These are phyloP conservation scores for Ibidorhyncha struthersii DNA, from an alignment of 2,113 vertebrate genomes.

Conservation along the genomic window DNA sequence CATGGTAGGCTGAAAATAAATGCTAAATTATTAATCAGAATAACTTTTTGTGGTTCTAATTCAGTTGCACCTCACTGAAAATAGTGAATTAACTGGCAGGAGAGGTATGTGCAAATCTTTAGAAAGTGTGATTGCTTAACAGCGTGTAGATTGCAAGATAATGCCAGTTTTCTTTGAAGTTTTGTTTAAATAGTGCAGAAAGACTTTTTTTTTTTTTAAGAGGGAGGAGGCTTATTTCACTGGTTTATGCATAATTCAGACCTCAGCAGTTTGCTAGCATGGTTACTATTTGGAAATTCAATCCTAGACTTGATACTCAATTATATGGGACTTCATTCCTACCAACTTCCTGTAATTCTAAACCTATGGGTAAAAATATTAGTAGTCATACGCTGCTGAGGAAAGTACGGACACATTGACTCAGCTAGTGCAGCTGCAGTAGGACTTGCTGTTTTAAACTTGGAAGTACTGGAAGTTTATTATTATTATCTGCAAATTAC, in stretches of 20 bases:
- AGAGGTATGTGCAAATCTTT: neutral
- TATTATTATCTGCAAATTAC: constrained; percentile 74
- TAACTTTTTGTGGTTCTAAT: neutral
- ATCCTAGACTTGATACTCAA: constrained; percentile 80
- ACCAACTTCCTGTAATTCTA: constrained; percentile 97
- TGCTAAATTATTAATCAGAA: neutral
- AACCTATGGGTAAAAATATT: constrained; percentile 94
- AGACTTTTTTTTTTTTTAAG: neutral
- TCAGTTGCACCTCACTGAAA: neutral
- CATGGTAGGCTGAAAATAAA: neutral
- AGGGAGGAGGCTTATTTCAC: neutral
- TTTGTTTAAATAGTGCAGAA: constrained; percentile 9
- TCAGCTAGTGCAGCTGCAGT: constrained; percentile 73
- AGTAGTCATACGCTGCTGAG: constrained; percentile 80
- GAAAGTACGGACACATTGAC: constrained; percentile 82
- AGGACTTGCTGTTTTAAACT: constrained; percentile 70
- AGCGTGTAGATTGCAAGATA: neutral
- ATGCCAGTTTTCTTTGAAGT: neutral
- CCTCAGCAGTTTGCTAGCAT: constrained; percentile 71
- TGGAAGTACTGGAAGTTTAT: constrained; percentile 69
- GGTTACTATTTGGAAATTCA: constrained; percentile 78
- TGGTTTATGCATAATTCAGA: constrained; percentile 61
- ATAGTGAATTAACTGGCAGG: neutral
- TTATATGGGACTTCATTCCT: constrained; percentile 85
- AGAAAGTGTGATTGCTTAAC: neutral